Conservation (phyloP, 2,888 invertebrate species). For the Eurytoma californica region DNA sequence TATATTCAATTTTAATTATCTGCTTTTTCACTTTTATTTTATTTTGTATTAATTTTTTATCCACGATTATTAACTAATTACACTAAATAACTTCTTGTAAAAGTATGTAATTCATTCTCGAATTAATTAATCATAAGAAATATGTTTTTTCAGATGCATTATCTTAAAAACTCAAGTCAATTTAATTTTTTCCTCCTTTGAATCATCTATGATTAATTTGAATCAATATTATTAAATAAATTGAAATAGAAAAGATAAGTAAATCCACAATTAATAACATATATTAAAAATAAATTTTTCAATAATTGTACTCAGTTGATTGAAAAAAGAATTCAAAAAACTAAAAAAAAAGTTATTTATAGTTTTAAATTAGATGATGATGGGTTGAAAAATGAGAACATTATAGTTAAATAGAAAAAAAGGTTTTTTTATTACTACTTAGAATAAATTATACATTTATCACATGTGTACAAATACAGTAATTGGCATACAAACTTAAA, state of each 20-base stretch:
- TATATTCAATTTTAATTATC: no score
- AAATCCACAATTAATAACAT: no score
- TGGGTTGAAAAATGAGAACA: background rate
- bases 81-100: no score
- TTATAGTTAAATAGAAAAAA: slow-evolving; percentile 2
- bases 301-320: background rate
- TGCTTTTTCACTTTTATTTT: no score
- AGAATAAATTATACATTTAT: slow-evolving; percentile 16
- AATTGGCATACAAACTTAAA: slow-evolving; percentile 21
- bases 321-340: background rate
- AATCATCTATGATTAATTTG: no score
- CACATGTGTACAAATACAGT: background rate
- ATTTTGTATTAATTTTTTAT: no score
- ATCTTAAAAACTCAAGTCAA: background rate
- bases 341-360: background rate
- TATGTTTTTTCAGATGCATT: no score
- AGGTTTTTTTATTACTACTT: slow-evolving; percentile 27
- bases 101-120: no score
- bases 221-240: background rate
- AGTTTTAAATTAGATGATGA: background rate
- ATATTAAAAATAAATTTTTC: no score
- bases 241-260: no score
- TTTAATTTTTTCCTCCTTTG: background rate
- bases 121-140: no score
- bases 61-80: no score